Base-by-base conservation (phyloP, 2,888 invertebrate species). In the Osedax fenrisi region DNA sequence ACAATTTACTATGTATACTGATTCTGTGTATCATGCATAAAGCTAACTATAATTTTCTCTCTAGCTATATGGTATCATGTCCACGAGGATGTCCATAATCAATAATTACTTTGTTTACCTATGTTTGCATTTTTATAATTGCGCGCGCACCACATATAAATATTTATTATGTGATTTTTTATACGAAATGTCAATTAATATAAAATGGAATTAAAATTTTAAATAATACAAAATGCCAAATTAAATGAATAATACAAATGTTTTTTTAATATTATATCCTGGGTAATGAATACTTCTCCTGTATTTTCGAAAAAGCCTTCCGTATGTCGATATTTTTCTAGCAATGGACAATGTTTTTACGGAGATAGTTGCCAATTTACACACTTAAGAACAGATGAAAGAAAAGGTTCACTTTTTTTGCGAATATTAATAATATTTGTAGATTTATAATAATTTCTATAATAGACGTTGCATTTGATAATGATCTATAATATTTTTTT, bases 351-450 rank as follows among this genome's bases (percentile, higher is more conserved):
- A 26, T 81, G 81, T 79, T 78, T 79, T 75, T 81, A 79, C 76
- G 81, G 81, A 26, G 81, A 80, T 75, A 80, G 81, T 56, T 81
- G 81, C 78, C 81, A 81, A 76, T 81, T 80, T 80, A 77, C 80
- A 64, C 81, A 81, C 78, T 79, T 80, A 77, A 79, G 22, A n/a
- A 13, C 22, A 22, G 26, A 26, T 68, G 68, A 26, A 3, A 26
- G 26, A 68, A 2, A 5, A 67, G 67, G 10, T 1, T 23, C 25
- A 23, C 10, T 23, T 67, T 67, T 3, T 24, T 61, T 61, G 22
- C 10, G 13, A 61, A 61, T 3, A 3, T 5, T 61, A 5, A 3
- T 61, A 61, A 26, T 17, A 41, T 41, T 41, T 41, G 41, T 17
- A 17, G 5, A 17, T 5, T 41, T 10, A 10, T 41, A 10, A 41